These are phyloP conservation scores for Meganola albula DNA, from an alignment of 2,888 invertebrate genomes.

Conservation along the genomic window DNA sequence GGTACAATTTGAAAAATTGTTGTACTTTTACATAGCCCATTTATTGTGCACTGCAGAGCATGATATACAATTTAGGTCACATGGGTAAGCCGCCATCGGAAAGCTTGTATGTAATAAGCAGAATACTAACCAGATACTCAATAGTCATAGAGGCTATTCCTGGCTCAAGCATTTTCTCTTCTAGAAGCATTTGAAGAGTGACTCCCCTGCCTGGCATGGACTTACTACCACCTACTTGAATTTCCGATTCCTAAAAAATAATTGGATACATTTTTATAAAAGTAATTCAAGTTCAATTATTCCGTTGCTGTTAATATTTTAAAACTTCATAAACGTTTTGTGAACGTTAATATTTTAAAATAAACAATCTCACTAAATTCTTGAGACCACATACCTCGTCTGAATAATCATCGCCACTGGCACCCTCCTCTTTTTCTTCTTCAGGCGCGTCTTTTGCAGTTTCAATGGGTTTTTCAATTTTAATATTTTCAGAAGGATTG, in stretches of 20 bases:
- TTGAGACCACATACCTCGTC: conserved; percentile 70
- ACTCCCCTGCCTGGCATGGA: conserved; percentile 81
- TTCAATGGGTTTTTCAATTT: conserved; percentile 46
- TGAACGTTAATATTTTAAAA: too few relatives aligned
- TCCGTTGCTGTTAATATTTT: neutral
- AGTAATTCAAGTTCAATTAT: neutral
- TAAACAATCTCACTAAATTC: too few relatives aligned
- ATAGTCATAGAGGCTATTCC: conserved; percentile 91
- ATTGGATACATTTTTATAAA: neutral
- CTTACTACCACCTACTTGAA: conserved; percentile 61
- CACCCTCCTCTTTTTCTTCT: conserved; percentile 66
- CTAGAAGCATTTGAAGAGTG: conserved; percentile 90
- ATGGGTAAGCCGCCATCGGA: too few relatives aligned
- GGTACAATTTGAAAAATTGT: too few relatives aligned
- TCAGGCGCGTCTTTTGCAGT: conserved; percentile 44
- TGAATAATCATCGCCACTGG: conserved; percentile 66
- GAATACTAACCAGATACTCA: conserved; percentile 87
- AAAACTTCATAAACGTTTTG: neutral
- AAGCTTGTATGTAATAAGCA: too few relatives aligned
- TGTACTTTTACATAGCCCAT: too few relatives aligned
- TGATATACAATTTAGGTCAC: too few relatives aligned
- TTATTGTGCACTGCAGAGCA: too few relatives aligned
- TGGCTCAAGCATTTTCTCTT: conserved; percentile 89
- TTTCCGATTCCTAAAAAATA: conserved; percentile 64
- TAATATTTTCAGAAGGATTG: conserved; percentile 37